Evolutionary conservation across 2,797 vertebrate genomes (phyloP), one percentile per base, ranked within the genome.

Genomic region (Poeciliopsis turneri): DNA sequence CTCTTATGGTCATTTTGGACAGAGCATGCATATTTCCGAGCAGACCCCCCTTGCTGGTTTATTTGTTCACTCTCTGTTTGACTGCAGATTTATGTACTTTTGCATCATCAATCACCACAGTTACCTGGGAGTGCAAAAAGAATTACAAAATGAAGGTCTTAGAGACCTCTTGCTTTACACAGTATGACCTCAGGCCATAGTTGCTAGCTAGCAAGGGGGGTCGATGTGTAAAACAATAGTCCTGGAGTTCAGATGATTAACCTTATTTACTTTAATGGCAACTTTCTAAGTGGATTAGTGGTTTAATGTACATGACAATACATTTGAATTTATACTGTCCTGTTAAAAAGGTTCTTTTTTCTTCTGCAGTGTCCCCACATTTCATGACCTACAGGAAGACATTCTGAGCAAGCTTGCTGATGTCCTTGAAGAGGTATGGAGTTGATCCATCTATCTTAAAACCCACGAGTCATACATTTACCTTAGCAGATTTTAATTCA

Each of bases 321-420:
- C 55, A 78, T 25, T 16, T 53, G 12, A 55, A 28, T 74, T 75
- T 71, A 3, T 59, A 15, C 47, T 79, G 15, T 18, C 70, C 12
- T 30, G 53, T 66, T 49, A 76, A 39, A 13, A 20, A 69, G 55
- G 3, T 70, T n/a, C 59, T 74, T 73, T 72, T 80, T 70, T 85
- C 47, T 81, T 77, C 41, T 96, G 75, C 95, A 98, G 97, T 0
- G 97, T 98, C 79, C 97, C 97, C 45, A 97, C 97, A 66, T 98
- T 98, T 95, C 97, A 98, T 82, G 96, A 89, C 90, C 95, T 98
- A 89, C 96, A 97, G 86, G 97, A 98, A 91, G 97, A 98, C 91
- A 97, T 98, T 86, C 96, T 97, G 80, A 98, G 97, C 93, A 98
- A 98, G 92, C 96, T 98, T 57, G 97, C 97, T 18, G 97, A 98